Conservation (phyloP, 2,797 vertebrate species). For the Parotocinclus haroldoi region DNA sequence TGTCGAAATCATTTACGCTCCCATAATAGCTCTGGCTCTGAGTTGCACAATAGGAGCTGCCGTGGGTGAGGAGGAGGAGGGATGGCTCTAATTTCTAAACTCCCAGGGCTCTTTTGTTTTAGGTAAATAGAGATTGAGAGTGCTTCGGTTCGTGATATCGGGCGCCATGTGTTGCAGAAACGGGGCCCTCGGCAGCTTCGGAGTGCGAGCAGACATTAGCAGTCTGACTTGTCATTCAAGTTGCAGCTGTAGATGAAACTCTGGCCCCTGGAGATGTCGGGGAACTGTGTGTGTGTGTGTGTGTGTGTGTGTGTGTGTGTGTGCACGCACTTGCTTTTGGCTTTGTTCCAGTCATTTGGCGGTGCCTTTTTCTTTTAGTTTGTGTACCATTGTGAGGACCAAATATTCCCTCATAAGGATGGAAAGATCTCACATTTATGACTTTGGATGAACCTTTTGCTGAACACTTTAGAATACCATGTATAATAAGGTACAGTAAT, state of each 20-base stretch:
- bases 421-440: too few species aligned
- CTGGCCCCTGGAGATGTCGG: conserved; percentile 36
- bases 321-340: conserved; percentile 28
- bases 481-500: too few species aligned
- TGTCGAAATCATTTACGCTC: conserved; percentile 44
- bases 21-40: conserved; percentile 38
- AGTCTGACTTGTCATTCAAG: conserved; percentile 33
- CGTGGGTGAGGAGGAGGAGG: conserved; percentile 7
- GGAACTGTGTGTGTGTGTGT: conserved; percentile 19
- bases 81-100: conserved; percentile 37
- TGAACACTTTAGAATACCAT: too few species aligned
- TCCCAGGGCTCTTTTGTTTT: conserved; percentile 47
- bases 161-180: conserved; percentile 43
- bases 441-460: too few species aligned
- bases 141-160: conserved; percentile 32
- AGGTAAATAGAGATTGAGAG: conserved; percentile 47
- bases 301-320: conserved; percentile 20
- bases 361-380: conserved; percentile 16
- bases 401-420: too few species aligned
- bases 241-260: conserved; percentile 36
- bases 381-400: too few species aligned
- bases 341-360: conserved; percentile 35
- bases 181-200: conserved; percentile 19
- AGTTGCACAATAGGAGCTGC: conserved; percentile 38
- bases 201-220: conserved; percentile 26